phyloP scores from a whole-genome alignment of 1,140 invertebrate genomes.

The Atta colombica region DNA sequence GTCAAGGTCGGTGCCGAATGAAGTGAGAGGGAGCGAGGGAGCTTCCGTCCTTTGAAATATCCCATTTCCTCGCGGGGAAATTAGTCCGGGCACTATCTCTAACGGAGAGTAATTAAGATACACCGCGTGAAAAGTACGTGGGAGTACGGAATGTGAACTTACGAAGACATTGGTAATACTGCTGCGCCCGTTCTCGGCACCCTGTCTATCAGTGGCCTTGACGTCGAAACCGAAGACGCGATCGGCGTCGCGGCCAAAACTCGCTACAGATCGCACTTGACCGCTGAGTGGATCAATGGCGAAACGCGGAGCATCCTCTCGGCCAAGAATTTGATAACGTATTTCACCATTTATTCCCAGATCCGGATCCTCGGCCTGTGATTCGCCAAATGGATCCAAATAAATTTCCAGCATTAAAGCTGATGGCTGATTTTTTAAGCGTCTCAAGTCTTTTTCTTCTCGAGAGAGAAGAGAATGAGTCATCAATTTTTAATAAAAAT shows the following conservation, averaged over 20 bases:
- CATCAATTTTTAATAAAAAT: not conserved
- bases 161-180: conserved; percentile 94
- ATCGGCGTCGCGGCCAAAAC: conserved; percentile 90
- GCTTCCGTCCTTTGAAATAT: conserved; percentile 18
- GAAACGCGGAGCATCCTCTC: conserved; percentile 90
- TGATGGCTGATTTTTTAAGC: not conserved
- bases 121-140: not conserved
- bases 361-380: conserved; percentile 91
- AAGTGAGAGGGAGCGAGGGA: not conserved
- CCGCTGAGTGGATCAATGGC: conserved; percentile 92
- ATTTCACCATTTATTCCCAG: conserved; percentile 92
- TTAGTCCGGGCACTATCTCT: conserved; percentile 30
- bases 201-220: conserved; percentile 93
- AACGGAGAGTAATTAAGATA: conserved; percentile 61
- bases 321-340: conserved; percentile 91
- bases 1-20: conserved; percentile 4
- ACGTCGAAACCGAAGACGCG: conserved; percentile 94
- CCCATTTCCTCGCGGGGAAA: conserved; percentile 42
- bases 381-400: not conserved
- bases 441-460: not conserved
- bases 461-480: not conserved
- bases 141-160: conserved; percentile 83
- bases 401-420: conserved; percentile 30
- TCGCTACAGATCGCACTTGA: conserved; percentile 90
- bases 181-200: conserved; percentile 92